Conservation (phyloP, 1,140 invertebrate genomes). For the Aphis craccivora region DNA sequence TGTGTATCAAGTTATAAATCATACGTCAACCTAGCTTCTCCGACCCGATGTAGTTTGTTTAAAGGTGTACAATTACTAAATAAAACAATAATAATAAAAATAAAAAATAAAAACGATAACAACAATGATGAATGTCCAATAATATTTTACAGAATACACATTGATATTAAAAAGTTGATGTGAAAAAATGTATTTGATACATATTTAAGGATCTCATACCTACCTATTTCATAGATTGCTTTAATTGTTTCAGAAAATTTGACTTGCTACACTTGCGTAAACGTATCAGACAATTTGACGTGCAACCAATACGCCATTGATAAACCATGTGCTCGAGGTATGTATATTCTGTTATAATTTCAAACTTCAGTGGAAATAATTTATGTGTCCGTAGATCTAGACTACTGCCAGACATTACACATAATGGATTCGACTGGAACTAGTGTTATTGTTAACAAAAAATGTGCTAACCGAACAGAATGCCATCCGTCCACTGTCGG, state of each 20-base stretch:
- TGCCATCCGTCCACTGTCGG: slow-evolving; percentile 71
- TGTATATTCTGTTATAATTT: slow-evolving; percentile 7
- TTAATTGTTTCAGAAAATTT: slow-evolving; percentile 64
- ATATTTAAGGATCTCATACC: neutral
- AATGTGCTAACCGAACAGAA: slow-evolving; percentile 70
- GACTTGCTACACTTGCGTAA: slow-evolving; percentile 75
- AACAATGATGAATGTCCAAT: neutral
- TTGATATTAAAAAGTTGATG: neutral
- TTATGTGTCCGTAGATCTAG: slow-evolving; percentile 64
- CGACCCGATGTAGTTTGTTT: neutral
- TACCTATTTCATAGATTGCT: neutral
- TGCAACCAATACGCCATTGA: slow-evolving; percentile 75
- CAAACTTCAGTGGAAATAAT: neutral
- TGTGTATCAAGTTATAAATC: neutral
- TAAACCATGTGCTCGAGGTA: slow-evolving; percentile 70
- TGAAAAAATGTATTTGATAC: neutral
- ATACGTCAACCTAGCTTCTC: neutral
- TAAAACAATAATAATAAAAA: neutral
- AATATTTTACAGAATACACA: neutral
- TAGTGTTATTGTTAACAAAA: slow-evolving; percentile 73
- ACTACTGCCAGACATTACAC: slow-evolving; percentile 73
- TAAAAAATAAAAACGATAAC: too few species aligned
- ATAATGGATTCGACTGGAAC: slow-evolving; percentile 72
- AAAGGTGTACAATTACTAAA: neutral
- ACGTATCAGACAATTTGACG: slow-evolving; percentile 74